A percentile compares a stretch with the other conserved stretches of the same genome.
phyloP scores from a whole-genome alignment of 2,113 vertebrate genomes.

The Tonatia bakeri region DNA sequence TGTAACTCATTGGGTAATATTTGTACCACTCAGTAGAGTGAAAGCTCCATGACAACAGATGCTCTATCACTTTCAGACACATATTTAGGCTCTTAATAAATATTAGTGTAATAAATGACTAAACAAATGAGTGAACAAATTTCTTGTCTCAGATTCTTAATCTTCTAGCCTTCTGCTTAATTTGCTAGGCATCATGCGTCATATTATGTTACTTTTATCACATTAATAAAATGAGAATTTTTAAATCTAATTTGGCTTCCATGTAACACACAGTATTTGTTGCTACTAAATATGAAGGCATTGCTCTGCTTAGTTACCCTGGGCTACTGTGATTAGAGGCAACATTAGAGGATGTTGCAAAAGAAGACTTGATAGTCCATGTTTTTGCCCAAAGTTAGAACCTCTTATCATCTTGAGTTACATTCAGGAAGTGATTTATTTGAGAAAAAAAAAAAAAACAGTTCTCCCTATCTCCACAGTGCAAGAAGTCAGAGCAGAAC shows the following conservation, averaged over 20 bases:
- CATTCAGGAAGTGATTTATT: not conserved
- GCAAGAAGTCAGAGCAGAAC: not conserved
- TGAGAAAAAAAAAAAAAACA: too few relatives aligned
- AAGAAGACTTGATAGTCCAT: not conserved
- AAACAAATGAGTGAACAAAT: not conserved
- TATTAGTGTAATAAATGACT: not conserved
- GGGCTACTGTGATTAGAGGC: not conserved
- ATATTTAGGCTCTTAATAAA: not conserved
- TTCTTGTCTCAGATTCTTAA: not conserved
- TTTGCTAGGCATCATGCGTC: not conserved
- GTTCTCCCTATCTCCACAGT: not conserved
- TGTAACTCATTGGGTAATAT: not conserved
- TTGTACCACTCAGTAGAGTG: not conserved
- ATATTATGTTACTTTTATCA: not conserved
- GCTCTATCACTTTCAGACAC: not conserved
- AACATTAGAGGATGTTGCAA: not conserved
- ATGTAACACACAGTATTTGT: not conserved
- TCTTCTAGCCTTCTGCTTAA: not conserved
- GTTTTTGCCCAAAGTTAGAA: not conserved
- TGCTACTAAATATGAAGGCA: not conserved
- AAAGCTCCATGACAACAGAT: not conserved
- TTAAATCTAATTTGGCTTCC: not conserved
- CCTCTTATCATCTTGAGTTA: not conserved
- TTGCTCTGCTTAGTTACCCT: not conserved
- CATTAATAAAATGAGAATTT: not conserved